Percentiles rank a stretch among this genome's conserved stretches.
Evolutionary conservation across 2,888 invertebrate species (phyloP).

Genomic region (Conchocele bisecta): DNA sequence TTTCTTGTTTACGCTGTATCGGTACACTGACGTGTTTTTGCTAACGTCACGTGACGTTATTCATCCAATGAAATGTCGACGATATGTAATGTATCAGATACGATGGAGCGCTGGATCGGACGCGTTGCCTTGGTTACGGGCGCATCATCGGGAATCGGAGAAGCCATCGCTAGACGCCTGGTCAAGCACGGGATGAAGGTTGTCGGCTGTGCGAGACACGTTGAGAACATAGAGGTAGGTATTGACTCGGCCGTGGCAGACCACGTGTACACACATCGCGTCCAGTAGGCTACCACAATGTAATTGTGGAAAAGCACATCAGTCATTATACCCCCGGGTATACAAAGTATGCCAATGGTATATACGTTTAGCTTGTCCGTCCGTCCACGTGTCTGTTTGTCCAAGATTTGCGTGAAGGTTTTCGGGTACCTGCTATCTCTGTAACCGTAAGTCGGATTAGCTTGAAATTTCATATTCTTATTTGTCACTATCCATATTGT

Average conservation of each 20-base stretch:
- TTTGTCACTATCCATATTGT: too few species aligned
- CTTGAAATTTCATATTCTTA: too few species aligned
- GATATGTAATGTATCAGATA: too few species aligned
- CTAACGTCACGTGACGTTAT: too few species aligned
- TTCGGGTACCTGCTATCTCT: too few species aligned
- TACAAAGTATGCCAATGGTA: not conserved
- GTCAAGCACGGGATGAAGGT: constrained; percentile 84
- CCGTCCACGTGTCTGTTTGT: not conserved
- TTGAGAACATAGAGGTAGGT: constrained; percentile 83
- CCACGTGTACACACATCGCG: not conserved
- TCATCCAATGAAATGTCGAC: too few species aligned
- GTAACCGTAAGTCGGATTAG: too few species aligned
- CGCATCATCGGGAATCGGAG: constrained; percentile 77
- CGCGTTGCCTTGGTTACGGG: constrained; percentile 79
- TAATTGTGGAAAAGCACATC: not conserved
- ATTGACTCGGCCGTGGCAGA: not conserved
- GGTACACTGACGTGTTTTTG: too few species aligned
- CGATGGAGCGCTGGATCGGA: constrained; percentile 80
- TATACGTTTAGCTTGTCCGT: not conserved
- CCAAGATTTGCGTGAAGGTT: too few species aligned
- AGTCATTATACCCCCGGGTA: not conserved
- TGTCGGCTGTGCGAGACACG: constrained; percentile 85
- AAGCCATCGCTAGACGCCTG: constrained; percentile 64
- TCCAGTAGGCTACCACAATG: not conserved
- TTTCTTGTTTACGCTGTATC: too few species aligned